Evolutionary conservation across 1,140 invertebrate species (phyloP).

Genomic region (Zaprionus tsacasi): DNA sequence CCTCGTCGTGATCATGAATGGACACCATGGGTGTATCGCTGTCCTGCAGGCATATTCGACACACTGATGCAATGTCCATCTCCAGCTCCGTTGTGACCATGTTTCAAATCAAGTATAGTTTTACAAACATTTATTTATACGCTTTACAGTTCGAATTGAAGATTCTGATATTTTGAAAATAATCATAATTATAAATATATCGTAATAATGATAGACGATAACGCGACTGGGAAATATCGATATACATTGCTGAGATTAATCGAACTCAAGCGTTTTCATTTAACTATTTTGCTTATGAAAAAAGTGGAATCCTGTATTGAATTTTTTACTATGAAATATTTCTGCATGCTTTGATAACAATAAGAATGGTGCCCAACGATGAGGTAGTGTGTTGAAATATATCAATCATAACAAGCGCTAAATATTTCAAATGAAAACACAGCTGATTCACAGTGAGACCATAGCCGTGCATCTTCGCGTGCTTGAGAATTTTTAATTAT

Average conservation of each 20-base stretch:
- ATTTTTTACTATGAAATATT: too few relatives aligned
- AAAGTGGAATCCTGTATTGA: too few relatives aligned
- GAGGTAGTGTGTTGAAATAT: too few relatives aligned
- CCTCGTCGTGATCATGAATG: slow-evolving; percentile 62
- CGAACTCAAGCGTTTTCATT: too few relatives aligned
- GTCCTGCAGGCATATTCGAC: slow-evolving; percentile 73
- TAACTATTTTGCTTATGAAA: too few relatives aligned
- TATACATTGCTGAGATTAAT: neutral
- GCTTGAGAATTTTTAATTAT: too few relatives aligned
- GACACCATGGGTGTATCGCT: slow-evolving; percentile 72
- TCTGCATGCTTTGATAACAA: too few relatives aligned
- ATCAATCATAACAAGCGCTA: too few relatives aligned
- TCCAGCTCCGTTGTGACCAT: slow-evolving; percentile 32
- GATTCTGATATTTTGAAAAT: slow-evolving; percentile 34
- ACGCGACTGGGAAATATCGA: neutral
- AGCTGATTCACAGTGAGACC: too few relatives aligned
- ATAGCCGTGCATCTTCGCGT: too few relatives aligned
- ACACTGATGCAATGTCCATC: slow-evolving; percentile 54
- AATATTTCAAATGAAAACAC: too few relatives aligned
- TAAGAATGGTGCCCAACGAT: too few relatives aligned
- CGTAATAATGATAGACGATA: slow-evolving; percentile 4
- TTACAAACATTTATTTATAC: neutral
- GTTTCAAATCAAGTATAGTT: neutral
- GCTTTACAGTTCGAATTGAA: neutral
- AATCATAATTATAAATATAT: slow-evolving; percentile 18